Base-by-base conservation (phyloP, 92 coral and sea anemone species). In the Heteractis magnifica region DNA sequence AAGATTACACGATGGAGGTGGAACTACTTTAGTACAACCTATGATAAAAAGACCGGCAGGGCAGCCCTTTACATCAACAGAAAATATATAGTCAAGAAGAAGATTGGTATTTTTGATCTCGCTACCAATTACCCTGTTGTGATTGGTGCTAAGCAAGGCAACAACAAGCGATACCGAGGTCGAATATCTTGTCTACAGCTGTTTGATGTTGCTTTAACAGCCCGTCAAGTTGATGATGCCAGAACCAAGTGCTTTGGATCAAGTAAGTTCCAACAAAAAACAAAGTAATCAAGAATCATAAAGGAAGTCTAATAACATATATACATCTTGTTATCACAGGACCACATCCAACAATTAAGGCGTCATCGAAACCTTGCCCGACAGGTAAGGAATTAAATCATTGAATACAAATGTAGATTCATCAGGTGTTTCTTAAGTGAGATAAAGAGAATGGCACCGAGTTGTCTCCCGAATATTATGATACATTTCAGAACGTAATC, bases 21-120 rank as follows among this genome's bases (percentile, higher is more conserved):
- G 98, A 94, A 92, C 72, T 86, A 83, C 76, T 80, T 95, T 71
- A 97, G 98, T 76, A 81, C 94, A 13, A 82, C 98, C 0, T 95
- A 95, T 72, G 89, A 93, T 76, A 83, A 87, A 56, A 75, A 85
- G n/a, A 90, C 93, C 14, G 98, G 98, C 19, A 83, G 26, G 14
- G 98, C 94, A 20, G 83, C 95, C 0, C 89, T 95, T 62, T 95
- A 88, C 71, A 84, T 93, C 58, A 89, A 91, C 80, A 79, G 86
- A n/a, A 84, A 81, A 11, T 90, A 58, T 4, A 92, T 89, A 10
- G 58, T 51, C 10, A 74, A 79, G 23, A 82, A 72, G 53, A 64
- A 19, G 14, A 76, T 91, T 16, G 90, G 92, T 44, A 81, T 56
- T 9, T 50, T 86, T 70, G 89, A 77, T n/a, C 85, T 93, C 44